Conservation (phyloP, 2,797 vertebrate species). For the Notoglanidium macrostoma region DNA sequence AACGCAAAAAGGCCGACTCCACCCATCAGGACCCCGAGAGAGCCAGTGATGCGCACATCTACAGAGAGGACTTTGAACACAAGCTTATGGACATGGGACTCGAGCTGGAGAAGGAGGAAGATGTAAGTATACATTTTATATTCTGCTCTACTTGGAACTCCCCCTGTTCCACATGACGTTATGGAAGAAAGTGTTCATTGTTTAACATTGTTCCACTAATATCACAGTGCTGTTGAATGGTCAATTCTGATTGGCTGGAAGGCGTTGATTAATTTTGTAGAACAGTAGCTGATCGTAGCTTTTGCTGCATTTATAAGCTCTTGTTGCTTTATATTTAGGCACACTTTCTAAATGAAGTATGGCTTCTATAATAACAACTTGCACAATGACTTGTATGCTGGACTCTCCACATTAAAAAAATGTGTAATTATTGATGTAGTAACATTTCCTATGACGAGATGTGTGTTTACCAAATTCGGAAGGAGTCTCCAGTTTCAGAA, state of each 20-base stretch:
- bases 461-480: neutral
- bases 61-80: slow-evolving; percentile 87
- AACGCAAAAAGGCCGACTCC: slow-evolving; percentile 67
- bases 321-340: no score
- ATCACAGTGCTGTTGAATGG: neutral
- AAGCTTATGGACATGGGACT: slow-evolving; percentile 90
- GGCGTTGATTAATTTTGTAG: neutral
- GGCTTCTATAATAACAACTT: neutral
- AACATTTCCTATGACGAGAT: neutral
- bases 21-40: slow-evolving; percentile 76
- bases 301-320: neutral
- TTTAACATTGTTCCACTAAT: neutral
- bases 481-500: neutral
- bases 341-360: neutral
- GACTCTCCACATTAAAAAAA: neutral
- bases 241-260: neutral
- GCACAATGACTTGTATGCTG: neutral
- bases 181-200: neutral
- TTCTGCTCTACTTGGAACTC: neutral
- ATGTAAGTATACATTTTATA: slow-evolving; percentile 70
- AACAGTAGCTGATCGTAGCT: neutral
- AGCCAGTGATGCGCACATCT: slow-evolving; percentile 74
- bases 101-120: slow-evolving; percentile 89
- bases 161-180: neutral
- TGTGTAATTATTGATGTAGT: neutral